These are phyloP conservation scores for Heptranchias perlo DNA, from an alignment of 2,113 vertebrate species.

Conservation along the genomic window DNA sequence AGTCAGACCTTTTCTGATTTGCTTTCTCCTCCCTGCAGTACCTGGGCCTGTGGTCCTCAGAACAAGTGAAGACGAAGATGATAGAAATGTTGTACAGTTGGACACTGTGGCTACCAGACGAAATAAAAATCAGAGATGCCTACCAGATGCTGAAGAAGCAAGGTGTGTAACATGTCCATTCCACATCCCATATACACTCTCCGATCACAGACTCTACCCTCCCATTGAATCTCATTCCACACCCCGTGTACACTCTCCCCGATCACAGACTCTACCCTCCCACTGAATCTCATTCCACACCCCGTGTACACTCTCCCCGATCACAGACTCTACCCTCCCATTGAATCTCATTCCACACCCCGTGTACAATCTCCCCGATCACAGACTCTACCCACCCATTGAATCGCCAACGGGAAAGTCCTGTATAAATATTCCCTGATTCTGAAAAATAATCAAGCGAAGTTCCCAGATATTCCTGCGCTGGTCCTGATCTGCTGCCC, in stretches of 20 bases:
- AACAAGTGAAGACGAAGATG: constrained; percentile 72
- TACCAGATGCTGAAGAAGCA: constrained; percentile 90
- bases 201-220: too few relatives aligned
- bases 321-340: too few relatives aligned
- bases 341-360: too few relatives aligned
- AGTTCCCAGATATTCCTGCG: too few relatives aligned
- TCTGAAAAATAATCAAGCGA: too few relatives aligned
- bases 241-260: not conserved
- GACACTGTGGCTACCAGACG: constrained; percentile 84
- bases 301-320: not conserved
- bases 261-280: not conserved
- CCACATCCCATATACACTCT: not conserved
- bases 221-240: too few relatives aligned
- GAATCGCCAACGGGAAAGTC: too few relatives aligned
- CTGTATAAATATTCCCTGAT: too few relatives aligned
- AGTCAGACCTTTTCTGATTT: not conserved
- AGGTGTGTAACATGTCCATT: constrained; percentile 56
- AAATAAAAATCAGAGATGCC: constrained; percentile 79
- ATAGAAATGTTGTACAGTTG: constrained; percentile 79
- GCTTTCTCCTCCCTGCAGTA: constrained; percentile 57
- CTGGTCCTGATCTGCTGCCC: too few relatives aligned
- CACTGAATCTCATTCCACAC: not conserved
- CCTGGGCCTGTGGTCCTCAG: constrained; percentile 70
- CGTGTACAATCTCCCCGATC: too few relatives aligned
- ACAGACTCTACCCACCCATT: too few relatives aligned